Evolutionary conservation across 2,797 vertebrate genomes (phyloP), one percentile per base, ranked within the genome.

Genomic region (Falco rusticolus): DNA sequence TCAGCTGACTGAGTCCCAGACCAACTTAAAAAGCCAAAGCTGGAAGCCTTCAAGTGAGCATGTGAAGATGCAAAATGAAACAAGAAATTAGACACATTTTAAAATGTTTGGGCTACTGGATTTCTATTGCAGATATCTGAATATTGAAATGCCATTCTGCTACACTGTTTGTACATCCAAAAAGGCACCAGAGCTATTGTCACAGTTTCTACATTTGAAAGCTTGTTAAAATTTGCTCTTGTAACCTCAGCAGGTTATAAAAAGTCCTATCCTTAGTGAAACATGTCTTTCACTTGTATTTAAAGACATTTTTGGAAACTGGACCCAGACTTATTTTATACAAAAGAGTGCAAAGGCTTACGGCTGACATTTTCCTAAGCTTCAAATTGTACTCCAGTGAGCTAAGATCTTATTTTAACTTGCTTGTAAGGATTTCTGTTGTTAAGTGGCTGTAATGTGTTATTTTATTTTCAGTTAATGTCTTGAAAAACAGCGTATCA

Each of bases 341-440:
- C 47, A 92, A 33, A 68, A 78, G 39, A 87, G 59, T 33, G 17
- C 45, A 83, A 76, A 91, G 56, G 71, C 53, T 90, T 94, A 78
- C 0, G 0, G 77, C 37, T 89, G 80, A 77, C 48, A 71, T 93
- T 94, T 95, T 61, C 69, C 71, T 87, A 78, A 88, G 79, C 78
- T 95, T 91, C 76, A 84, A 63, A 91, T 56, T 71, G 59, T 89
- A 66, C 19, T 94, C 47, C 54, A 59, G 1, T 87, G 90, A 96
- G 70, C 72, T 88, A 81, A 89, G 54, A 56, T 61, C 65, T 91
- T 89, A 91, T 75, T 94, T 93, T 94, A 94, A 88, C 74, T 78
- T 87, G 43, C 37, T 91, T 84, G 33, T 54, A 66, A 53, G n/a
- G 72, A 91, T 84, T 92, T 95, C 56, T 92, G 37, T 43, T 76